Base-by-base conservation (phyloP, 2,888 invertebrate genomes). In the Pseudeuparius sepicola region DNA sequence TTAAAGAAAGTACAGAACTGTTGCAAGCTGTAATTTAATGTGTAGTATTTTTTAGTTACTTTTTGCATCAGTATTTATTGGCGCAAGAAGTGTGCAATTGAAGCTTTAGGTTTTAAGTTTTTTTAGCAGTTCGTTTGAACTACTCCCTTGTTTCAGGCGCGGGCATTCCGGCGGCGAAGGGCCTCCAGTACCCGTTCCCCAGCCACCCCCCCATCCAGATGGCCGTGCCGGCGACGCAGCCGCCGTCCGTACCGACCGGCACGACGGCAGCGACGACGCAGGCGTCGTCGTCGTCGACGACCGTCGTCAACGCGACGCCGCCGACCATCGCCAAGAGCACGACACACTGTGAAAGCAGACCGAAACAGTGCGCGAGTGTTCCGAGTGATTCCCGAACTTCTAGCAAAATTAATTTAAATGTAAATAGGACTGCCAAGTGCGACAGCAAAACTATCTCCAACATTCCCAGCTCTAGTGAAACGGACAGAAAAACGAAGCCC, bases 131-230 rank as follows among this genome's bases (percentile, higher is more conserved):
- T n/a, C n/a, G n/a, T n/a, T n/a, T n/a, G n/a, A n/a, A n/a, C n/a
- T n/a, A n/a, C n/a, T 20, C n/a, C 6, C 6, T 20, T 20, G 6
- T 20, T 20, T n/a, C 39, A 52, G 55, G 53, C 38, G 43, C 54
- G 10, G 51, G 44, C 32, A 51, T 60, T 35, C 52, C 56, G 37
- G 56, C 62, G 14, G 63, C 61, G 51, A 68, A 77, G 59, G 68
- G 75, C 45, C 65, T 78, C 46, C 84, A 79, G 59, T 84, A 80
- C 64, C 84, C 82, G 30, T 83, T 81, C 64, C 82, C 82, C 46
- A 77, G 76, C 57, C 83, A 82, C 62, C 81, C 79, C 50, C 79
- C 81, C 36, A 59, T 67, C 43, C 56, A 59, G 44, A 56, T 55
- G 40, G 53, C 59, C 15, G 38, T 30, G 6, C 40, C 42, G 14